A percentile compares a stretch with the other conserved stretches of the same genome.
These are phyloP conservation scores for Austrolebias charrua DNA, from an alignment of 2,797 vertebrate genomes.

Conservation along the genomic window DNA sequence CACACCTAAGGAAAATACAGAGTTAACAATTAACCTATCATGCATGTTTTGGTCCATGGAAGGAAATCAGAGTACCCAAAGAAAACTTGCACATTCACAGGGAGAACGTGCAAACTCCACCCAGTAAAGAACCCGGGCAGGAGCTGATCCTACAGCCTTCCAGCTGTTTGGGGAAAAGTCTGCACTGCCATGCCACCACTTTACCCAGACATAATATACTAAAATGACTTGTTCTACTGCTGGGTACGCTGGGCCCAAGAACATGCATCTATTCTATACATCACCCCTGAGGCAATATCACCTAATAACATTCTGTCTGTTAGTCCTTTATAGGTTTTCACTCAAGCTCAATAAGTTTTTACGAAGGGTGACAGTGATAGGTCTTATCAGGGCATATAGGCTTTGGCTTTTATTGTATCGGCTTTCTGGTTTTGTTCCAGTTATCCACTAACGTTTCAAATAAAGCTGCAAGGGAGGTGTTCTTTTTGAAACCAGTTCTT, in stretches of 20 bases:
- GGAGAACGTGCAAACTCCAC: too few relatives aligned
- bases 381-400: conserved; percentile 38
- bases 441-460: conserved; percentile 41
- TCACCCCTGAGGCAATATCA: conserved; percentile 47
- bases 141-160: too few relatives aligned
- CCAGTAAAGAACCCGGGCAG: too few relatives aligned
- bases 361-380: conserved; percentile 50
- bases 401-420: conserved; percentile 46
- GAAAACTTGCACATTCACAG: too few relatives aligned
- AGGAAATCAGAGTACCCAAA: too few relatives aligned
- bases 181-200: too few relatives aligned
- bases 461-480: conserved; percentile 32
- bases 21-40: too few relatives aligned
- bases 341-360: conserved; percentile 51
- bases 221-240: conserved; percentile 31
- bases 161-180: too few relatives aligned
- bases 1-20: too few relatives aligned
- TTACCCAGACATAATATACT: conserved; percentile 9
- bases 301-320: conserved; percentile 49
- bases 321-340: conserved; percentile 38
- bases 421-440: conserved; percentile 8
- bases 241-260: conserved; percentile 23
- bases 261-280: conserved; percentile 31
- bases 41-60: too few relatives aligned
- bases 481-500: conserved; percentile 26